Evolutionary conservation across 2,888 invertebrate genomes (phyloP).

Genomic region (Monopis laevigella): DNA sequence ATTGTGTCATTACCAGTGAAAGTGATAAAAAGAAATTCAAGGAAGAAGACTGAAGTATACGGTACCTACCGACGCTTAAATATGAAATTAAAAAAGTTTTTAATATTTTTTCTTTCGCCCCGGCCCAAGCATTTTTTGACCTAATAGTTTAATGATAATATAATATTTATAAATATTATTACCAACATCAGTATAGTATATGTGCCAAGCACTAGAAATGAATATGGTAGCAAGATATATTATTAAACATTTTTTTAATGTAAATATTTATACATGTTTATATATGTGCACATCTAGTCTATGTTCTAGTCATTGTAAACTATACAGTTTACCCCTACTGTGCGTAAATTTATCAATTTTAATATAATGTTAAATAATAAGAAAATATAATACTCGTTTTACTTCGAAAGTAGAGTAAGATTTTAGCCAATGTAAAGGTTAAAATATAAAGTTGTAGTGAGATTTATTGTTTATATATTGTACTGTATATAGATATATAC

Average conservation of each 20-base stretch:
- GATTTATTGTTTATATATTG: slow-evolving; percentile 25
- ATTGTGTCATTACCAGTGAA: slow-evolving; percentile 30
- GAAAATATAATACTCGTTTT: neutral
- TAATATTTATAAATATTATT: neutral
- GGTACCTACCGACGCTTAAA: slow-evolving; percentile 27
- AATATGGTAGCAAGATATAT: too few relatives aligned
- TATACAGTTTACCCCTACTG: too few relatives aligned
- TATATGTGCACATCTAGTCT: neutral
- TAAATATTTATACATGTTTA: neutral
- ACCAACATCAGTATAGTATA: neutral
- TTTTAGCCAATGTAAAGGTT: slow-evolving; percentile 18
- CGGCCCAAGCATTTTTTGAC: slow-evolving; percentile 10
- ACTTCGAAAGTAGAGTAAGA: slow-evolving; percentile 5
- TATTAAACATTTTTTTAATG: too few relatives aligned
- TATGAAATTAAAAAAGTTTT: slow-evolving; percentile 14
- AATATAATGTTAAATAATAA: neutral
- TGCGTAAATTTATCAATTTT: slow-evolving; percentile 1
- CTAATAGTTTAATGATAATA: slow-evolving; percentile 4
- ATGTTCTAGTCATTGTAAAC: slow-evolving; percentile 3
- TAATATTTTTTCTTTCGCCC: slow-evolving; percentile 1
- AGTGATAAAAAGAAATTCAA: slow-evolving; percentile 19
- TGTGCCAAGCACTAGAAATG: slow-evolving; percentile 10
- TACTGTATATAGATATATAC: slow-evolving; percentile 26
- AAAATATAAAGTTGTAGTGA: slow-evolving; percentile 62
- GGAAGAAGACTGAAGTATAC: slow-evolving; percentile 11